These are phyloP conservation scores for Caenorhabditis drosophilae DNA, from an alignment of 2,888 invertebrate genomes.

Conservation along the genomic window DNA sequence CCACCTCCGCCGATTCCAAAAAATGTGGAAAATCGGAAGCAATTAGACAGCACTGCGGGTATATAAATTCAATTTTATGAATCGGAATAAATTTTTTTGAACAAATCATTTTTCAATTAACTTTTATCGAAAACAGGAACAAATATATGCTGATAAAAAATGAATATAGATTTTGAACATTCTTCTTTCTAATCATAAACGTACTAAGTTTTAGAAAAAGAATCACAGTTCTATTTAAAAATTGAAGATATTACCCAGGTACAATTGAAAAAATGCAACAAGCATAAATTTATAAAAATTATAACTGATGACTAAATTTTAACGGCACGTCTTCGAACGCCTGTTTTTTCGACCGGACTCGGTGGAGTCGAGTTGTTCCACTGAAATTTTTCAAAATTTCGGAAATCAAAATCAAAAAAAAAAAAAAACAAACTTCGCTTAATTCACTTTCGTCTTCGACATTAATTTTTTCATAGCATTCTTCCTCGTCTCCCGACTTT, in stretches of 20 bases:
- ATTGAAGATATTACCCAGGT: too few relatives aligned
- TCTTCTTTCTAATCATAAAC: too few relatives aligned
- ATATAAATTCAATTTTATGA: not conserved
- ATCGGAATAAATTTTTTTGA: not conserved
- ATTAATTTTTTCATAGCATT: constrained; percentile 34
- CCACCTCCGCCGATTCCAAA: not conserved
- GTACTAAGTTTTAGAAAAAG: too few relatives aligned
- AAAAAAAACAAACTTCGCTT: not conserved
- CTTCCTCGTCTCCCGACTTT: constrained; percentile 31
- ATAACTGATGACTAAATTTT: constrained; percentile 11
- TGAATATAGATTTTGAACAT: too few relatives aligned
- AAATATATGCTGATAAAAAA: too few relatives aligned
- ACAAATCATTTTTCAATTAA: not conserved
- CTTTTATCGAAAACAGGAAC: too few relatives aligned
- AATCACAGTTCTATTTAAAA: not conserved
- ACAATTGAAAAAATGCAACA: not conserved
- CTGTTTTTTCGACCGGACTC: constrained; percentile 16
- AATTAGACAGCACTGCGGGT: too few relatives aligned
- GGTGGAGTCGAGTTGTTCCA: constrained; percentile 15
- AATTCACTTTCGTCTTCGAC: constrained; percentile 21
- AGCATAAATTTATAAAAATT: not conserved
- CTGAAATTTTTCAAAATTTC: constrained; percentile 13
- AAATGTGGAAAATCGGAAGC: not conserved
- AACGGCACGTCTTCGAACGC: constrained; percentile 28
- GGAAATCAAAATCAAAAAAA: constrained; percentile 1